Conservation (phyloP, 2,888 invertebrate genomes). For the Pyrgus malvae region DNA sequence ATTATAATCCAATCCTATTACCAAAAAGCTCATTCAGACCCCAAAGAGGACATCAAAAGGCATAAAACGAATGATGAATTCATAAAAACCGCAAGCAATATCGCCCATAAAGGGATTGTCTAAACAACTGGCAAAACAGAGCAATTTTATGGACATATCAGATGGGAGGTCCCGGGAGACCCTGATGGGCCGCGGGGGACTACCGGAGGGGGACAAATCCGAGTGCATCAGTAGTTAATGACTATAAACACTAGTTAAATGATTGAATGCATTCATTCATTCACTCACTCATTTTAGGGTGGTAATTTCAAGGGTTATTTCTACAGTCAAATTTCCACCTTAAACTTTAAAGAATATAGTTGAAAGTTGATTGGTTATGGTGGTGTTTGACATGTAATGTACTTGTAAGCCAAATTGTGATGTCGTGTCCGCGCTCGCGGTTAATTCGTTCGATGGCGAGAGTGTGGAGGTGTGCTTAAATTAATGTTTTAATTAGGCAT, state of each 20-base stretch:
- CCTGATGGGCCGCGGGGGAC: slow-evolving; percentile 42
- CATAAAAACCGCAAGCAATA: slow-evolving; percentile 39
- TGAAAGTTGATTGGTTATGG: not conserved
- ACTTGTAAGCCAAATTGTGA: slow-evolving; percentile 12
- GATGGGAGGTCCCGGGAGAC: slow-evolving; percentile 41
- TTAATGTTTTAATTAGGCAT: not conserved
- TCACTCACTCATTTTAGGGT: slow-evolving; percentile 21
- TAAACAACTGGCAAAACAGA: slow-evolving; percentile 51
- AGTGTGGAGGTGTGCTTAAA: not conserved
- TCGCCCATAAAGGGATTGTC: slow-evolving; percentile 44
- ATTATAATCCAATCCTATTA: not conserved
- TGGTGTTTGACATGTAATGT: not conserved
- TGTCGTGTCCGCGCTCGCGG: slow-evolving; percentile 5
- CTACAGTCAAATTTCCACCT: not conserved
- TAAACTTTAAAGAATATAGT: not conserved
- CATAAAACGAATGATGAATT: slow-evolving; percentile 9
- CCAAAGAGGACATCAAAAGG: slow-evolving; percentile 18
- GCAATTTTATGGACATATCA: slow-evolving; percentile 46
- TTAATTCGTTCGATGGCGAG: not conserved
- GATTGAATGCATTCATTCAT: slow-evolving; percentile 54
- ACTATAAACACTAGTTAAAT: slow-evolving; percentile 75
- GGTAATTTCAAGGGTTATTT: not conserved
- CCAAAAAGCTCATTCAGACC: not conserved
- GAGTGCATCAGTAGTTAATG: slow-evolving; percentile 51
- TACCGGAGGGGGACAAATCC: slow-evolving; percentile 37